A percentile compares a stretch with the other conserved stretches of the same genome.
Conservation (phyloP, 2,888 invertebrate species). For the Polyommatus icarus region DNA sequence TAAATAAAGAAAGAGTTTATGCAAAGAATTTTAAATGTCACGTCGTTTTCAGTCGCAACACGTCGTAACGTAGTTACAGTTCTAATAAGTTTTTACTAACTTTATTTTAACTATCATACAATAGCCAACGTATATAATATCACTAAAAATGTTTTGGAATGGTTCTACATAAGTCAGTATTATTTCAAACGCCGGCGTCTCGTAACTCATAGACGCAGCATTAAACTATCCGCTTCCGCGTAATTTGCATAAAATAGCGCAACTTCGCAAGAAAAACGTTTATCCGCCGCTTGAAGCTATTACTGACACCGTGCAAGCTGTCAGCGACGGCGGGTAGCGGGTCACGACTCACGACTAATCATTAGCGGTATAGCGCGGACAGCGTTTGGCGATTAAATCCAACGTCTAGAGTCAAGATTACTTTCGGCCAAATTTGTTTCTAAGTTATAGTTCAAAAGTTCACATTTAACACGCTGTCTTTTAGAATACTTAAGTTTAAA, state of each 20-base stretch:
- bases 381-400: neutral
- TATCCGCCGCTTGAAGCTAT: neutral
- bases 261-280: constrained; percentile 9
- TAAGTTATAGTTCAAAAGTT: too few relatives aligned
- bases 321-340: neutral
- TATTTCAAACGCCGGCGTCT: neutral
- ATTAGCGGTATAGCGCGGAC: neutral
- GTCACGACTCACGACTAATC: neutral
- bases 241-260: constrained; percentile 16
- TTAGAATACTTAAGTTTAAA: neutral
- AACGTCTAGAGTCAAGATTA: neutral
- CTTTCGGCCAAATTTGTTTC: neutral
- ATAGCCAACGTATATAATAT: neutral
- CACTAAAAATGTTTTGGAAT: neutral
- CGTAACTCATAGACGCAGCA: neutral
- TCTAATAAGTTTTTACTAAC: neutral
- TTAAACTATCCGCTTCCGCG: neutral
- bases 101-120: neutral
- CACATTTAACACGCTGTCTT: neutral
- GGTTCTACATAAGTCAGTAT: neutral
- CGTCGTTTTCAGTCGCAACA: neutral
- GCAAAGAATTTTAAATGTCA: constrained; percentile 11
- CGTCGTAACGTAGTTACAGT: neutral
- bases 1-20: constrained; percentile 14
- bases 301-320: neutral